phyloP scores from a whole-genome alignment of 2,113 vertebrate genomes.

The Athene cunicularia region DNA sequence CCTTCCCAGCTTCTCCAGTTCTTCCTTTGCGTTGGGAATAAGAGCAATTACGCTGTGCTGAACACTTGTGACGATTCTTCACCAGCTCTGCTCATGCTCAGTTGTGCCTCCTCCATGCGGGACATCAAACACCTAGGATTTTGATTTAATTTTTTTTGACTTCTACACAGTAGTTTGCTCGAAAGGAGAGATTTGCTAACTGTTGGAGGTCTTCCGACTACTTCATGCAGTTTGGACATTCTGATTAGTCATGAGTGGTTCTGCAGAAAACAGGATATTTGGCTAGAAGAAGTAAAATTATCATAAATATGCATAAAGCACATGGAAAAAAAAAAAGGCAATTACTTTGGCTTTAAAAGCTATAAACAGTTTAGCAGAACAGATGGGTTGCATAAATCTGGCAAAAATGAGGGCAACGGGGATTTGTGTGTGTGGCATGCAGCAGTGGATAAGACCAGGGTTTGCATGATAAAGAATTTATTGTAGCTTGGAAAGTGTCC shows the following conservation, averaged over 20 bases:
- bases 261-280: neutral
- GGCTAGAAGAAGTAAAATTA: neutral
- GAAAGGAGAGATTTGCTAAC: neutral
- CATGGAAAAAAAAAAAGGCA: neutral
- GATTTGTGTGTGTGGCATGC: neutral
- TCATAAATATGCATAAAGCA: neutral
- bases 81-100: neutral
- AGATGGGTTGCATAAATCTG: conserved; percentile 46
- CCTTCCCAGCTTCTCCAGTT: neutral
- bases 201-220: neutral
- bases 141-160: neutral
- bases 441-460: neutral
- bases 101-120: neutral
- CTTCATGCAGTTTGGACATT: neutral
- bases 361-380: conserved; percentile 8
- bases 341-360: conserved; percentile 10
- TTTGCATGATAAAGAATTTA: neutral
- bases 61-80: neutral
- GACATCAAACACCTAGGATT: neutral
- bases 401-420: conserved; percentile 20
- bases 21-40: neutral
- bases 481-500: neutral
- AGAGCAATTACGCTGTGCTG: neutral
- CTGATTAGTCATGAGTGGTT: neutral
- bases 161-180: rapidly evolving